Conservation (phyloP, 1,140 invertebrate species). For the Druon quercuslanigerum region DNA sequence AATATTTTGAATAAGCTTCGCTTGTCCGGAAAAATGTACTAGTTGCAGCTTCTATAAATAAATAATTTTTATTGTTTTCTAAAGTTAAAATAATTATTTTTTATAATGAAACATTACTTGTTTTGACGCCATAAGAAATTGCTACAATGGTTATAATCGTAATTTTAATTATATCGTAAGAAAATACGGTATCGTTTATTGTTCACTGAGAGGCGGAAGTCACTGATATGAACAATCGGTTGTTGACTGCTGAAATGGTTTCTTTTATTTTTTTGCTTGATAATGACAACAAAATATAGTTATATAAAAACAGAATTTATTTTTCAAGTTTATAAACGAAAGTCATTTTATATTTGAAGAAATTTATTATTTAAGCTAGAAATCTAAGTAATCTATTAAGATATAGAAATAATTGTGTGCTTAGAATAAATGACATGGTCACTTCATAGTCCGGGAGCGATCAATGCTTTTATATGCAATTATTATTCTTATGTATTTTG, state of each 20-base stretch:
- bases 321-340: not conserved
- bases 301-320: not conserved
- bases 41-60: too few species aligned
- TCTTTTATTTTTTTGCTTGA: conserved; percentile 29
- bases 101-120: not conserved
- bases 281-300: conserved; percentile 24
- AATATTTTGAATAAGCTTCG: not conserved
- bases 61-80: not conserved
- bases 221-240: conserved; percentile 61
- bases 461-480: too few species aligned
- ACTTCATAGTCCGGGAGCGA: too few species aligned
- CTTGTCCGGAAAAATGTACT: too few species aligned
- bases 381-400: too few species aligned
- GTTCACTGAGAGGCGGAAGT: conserved; percentile 41
- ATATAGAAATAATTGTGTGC: too few species aligned
- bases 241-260: conserved; percentile 57
- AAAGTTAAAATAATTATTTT: not conserved
- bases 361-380: too few species aligned
- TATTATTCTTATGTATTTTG: too few species aligned
- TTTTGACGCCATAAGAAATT: not conserved
- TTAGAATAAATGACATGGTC: too few species aligned
- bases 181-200: conserved; percentile 5
- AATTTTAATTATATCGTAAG: not conserved
- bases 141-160: not conserved
- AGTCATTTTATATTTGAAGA: too few species aligned